Evolutionary conservation across 2,797 vertebrate species (phyloP).

Genomic region (Phaenicophaeus curvirostris): DNA sequence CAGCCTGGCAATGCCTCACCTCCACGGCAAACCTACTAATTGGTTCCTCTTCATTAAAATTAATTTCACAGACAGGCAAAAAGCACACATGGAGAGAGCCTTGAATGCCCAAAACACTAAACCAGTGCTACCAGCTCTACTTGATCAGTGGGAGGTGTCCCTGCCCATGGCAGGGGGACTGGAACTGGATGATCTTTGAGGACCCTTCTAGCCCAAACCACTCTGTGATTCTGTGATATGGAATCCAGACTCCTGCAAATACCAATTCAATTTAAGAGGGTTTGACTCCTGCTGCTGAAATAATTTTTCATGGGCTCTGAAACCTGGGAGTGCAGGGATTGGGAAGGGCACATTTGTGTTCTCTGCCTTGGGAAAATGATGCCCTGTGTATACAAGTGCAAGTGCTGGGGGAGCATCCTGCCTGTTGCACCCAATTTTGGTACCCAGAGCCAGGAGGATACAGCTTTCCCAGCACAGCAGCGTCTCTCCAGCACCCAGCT

Average conservation of each 20-base stretch:
- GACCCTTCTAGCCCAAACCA: no score
- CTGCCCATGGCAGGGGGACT: no score
- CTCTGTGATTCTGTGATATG: no score
- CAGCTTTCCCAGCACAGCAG: neutral
- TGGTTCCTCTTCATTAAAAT: slow-evolving; percentile 9
- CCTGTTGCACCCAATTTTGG: neutral
- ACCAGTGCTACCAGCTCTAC: neutral
- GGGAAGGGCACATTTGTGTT: accelerated
- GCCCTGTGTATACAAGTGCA: neutral
- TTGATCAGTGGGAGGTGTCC: no score
- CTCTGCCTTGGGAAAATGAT: neutral
- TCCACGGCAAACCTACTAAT: neutral
- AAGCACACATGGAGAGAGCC: accelerated
- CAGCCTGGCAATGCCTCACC: neutral
- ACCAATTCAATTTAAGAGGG: neutral
- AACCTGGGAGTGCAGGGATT: accelerated
- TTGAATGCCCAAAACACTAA: neutral
- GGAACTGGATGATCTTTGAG: no score
- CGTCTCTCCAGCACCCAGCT: neutral
- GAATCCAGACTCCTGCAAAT: neutral
- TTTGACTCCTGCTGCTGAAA: accelerated
- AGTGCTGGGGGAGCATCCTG: accelerated
- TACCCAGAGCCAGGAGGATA: neutral
- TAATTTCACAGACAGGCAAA: neutral
- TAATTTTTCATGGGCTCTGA: neutral